Conservation (phyloP, 2,113 vertebrate species). For the Tiliqua scincoides region DNA sequence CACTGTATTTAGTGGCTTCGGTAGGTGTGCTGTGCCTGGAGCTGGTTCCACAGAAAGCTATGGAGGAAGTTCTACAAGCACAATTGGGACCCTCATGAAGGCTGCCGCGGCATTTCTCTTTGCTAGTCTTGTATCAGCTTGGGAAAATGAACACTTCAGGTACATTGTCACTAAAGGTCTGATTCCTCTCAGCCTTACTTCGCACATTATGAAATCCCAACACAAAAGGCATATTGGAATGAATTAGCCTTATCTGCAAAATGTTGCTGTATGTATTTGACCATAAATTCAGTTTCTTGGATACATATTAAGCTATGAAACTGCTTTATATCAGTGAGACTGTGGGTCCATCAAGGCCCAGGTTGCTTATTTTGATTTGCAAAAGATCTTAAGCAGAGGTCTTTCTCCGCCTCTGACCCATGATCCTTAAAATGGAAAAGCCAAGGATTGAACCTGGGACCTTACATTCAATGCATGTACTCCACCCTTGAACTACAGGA, state of each 20-base stretch:
- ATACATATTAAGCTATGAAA: neutral
- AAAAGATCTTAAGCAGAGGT: too few relatives aligned
- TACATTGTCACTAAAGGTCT: slow-evolving; percentile 48
- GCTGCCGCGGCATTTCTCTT: too few relatives aligned
- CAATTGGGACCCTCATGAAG: neutral
- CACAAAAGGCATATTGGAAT: neutral
- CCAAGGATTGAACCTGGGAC: too few relatives aligned
- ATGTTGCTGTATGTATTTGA: neutral
- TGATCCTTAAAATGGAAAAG: too few relatives aligned
- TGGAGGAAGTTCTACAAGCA: neutral
- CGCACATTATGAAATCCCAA: neutral
- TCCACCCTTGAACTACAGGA: too few relatives aligned
- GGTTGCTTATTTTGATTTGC: too few relatives aligned
- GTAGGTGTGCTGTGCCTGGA: neutral
- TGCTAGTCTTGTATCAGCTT: neutral
- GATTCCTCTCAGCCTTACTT: slow-evolving; percentile 3
- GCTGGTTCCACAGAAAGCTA: neutral
- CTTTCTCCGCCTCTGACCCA: too few relatives aligned
- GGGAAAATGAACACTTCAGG: slow-evolving; percentile 36
- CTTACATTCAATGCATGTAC: too few relatives aligned
- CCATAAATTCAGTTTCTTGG: neutral
- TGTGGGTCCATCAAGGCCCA: too few relatives aligned
- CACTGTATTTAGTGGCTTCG: neutral
- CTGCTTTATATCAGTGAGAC: too few relatives aligned
- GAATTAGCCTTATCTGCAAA: neutral